Conservation (phyloP, 2,888 invertebrate genomes). For the Antheraea assamensis region DNA sequence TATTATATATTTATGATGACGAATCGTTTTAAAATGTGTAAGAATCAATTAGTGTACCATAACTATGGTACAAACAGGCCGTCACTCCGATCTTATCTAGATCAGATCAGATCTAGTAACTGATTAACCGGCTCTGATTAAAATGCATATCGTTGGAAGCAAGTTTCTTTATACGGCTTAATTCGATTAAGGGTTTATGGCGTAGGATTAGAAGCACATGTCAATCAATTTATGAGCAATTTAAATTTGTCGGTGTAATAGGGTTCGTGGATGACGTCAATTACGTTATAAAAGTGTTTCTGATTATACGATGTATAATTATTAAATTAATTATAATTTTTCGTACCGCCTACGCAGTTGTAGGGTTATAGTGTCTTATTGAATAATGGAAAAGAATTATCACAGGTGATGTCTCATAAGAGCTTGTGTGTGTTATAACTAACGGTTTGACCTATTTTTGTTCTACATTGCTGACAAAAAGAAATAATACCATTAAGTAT, state of each 20-base stretch:
- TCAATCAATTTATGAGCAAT: constrained; percentile 78
- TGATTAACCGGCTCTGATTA: constrained; percentile 39
- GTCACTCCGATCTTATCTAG: constrained; percentile 53
- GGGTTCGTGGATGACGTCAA: background rate
- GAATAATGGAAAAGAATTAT: background rate
- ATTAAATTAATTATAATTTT: background rate
- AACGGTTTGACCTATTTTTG: background rate
- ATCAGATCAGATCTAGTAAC: constrained; percentile 48
- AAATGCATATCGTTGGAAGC: constrained; percentile 26
- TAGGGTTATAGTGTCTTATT: background rate
- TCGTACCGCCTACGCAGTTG: background rate
- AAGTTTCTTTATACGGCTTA: constrained; percentile 37
- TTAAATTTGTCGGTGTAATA: constrained; percentile 61
- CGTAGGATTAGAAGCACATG: constrained; percentile 63
- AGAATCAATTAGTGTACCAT: constrained; percentile 52
- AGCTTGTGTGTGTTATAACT: background rate
- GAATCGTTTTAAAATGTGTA: constrained; percentile 26
- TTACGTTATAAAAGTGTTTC: constrained; percentile 10
- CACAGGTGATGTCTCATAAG: background rate
- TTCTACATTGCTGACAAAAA: background rate
- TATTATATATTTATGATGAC: constrained; percentile 5
- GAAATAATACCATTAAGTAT: background rate
- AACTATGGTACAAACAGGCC: constrained; percentile 48
- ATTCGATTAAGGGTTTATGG: constrained; percentile 62
- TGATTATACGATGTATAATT: constrained; percentile 10